Conservation (phyloP, 2,113 vertebrate species). For the Peromyscus maniculatus region DNA sequence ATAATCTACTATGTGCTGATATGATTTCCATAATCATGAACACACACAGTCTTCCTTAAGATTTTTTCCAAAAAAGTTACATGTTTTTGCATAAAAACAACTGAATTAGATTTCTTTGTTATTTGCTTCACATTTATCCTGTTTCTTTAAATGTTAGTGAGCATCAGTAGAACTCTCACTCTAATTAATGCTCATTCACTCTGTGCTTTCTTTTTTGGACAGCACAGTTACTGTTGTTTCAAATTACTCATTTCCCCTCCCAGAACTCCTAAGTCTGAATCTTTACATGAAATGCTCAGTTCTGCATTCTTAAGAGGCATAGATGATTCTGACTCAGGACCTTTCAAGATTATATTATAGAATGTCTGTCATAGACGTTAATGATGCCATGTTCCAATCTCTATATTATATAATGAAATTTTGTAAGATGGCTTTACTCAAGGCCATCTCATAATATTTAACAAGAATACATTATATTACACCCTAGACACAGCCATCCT, state of each 20-base stretch:
- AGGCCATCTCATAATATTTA: not conserved
- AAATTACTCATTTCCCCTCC: not conserved
- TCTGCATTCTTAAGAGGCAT: not conserved
- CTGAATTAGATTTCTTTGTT: not conserved
- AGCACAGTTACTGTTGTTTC: not conserved
- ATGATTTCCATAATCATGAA: not conserved
- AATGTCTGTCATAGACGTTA: not conserved
- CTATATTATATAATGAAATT: not conserved
- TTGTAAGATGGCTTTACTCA: not conserved
- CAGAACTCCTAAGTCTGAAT: not conserved
- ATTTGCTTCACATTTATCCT: not conserved
- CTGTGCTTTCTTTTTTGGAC: not conserved
- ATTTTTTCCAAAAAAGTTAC: not conserved
- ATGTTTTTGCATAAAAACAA: not conserved
- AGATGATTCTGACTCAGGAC: not conserved
- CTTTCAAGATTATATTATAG: not conserved
- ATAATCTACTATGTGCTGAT: not conserved
- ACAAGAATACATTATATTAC: not conserved
- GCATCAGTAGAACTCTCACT: not conserved
- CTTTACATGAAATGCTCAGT: not conserved
- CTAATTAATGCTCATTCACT: not conserved
- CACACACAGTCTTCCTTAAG: not conserved
- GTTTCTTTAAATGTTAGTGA: slow-evolving; percentile 8
- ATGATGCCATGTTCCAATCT: not conserved
- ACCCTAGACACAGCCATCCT: not conserved